These are phyloP conservation scores for Endotricha flammealis DNA, from an alignment of 2,888 invertebrate genomes.

Conservation along the genomic window DNA sequence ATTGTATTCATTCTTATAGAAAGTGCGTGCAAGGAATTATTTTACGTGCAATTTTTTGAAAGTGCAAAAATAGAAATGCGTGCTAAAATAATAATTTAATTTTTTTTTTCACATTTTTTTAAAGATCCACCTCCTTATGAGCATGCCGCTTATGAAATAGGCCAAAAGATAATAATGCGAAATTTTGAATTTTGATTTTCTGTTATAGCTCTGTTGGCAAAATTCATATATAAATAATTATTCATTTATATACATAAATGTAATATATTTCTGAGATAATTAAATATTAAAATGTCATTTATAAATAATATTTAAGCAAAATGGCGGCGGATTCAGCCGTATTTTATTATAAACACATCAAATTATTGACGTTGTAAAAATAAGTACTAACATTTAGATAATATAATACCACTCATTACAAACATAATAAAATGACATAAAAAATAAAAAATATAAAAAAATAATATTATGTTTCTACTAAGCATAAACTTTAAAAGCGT, in stretches of 20 bases:
- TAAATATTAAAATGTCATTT: no score
- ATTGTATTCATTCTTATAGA: conserved; percentile 6
- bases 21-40: background rate
- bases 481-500: no score
- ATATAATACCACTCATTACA: no score
- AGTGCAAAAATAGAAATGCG: conserved; percentile 7
- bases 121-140: conserved; percentile 64
- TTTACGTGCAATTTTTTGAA: conserved; percentile 12
- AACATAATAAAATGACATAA: no score
- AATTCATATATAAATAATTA: conserved; percentile 14
- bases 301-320: no score
- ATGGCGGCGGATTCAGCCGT: no score
- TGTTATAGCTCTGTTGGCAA: conserved; percentile 66
- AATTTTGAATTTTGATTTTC: conserved; percentile 70
- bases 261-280: background rate
- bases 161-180: conserved; percentile 57
- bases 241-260: conserved; percentile 8
- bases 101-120: background rate
- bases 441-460: no score
- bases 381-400: no score
- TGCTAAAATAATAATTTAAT: background rate
- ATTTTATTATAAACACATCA: no score
- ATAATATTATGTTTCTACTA: no score
- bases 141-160: conserved; percentile 61
- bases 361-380: no score